Base-by-base conservation (phyloP, 2,888 invertebrate genomes). In the Caenorhabditis virilis region DNA sequence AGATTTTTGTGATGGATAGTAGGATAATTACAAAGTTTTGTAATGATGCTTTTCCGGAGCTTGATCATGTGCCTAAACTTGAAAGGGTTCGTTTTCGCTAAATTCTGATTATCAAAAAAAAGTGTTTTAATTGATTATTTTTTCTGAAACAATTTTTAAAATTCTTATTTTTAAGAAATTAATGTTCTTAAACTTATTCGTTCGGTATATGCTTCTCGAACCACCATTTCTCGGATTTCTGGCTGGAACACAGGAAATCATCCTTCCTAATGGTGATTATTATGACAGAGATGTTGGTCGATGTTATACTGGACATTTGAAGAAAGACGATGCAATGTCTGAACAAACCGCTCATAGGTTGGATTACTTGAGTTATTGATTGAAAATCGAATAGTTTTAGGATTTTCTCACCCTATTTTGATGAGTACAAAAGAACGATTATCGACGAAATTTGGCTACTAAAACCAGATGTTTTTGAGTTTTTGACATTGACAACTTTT, bases 391-490 rank as follows among this genome's bases (percentile, higher is more conserved):
- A n/a, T n/a, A n/a, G 15, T 41, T 41, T 9, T 22, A 41, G 41
- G 35, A 49, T 35, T 3, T 62, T 62, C 53, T 48, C 48, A n/a
- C 62, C 52, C 22, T 62, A 62, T 27, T 62, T 52, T 51, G 53
- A 57, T n/a, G 62, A 62, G 30, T 62, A 62, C 45, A 52, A 51
- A 16, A 7, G 62, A 9, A 62, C 62, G 1, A 56, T 62, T 1
- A 52, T 62, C 11, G 56, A 57, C 11, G 62, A 62, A 33, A 43
- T 62, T 1, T 52, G 35, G 33, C 48, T 57, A 22, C 22, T 52
- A 39, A 62, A 62, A 27, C 62, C 52, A 3, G 62, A 62, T 35
- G 56, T 62, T 23, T 53, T 49, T 27, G 62, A 62, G 35, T 62
- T 57, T 23, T 27, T 62, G 2, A 38, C 53, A 7, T 23, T 62